Percentiles rank a stretch among this genome's conserved stretches.
These are phyloP conservation scores for Ia io DNA, from an alignment of 2,113 vertebrate species.

Conservation along the genomic window DNA sequence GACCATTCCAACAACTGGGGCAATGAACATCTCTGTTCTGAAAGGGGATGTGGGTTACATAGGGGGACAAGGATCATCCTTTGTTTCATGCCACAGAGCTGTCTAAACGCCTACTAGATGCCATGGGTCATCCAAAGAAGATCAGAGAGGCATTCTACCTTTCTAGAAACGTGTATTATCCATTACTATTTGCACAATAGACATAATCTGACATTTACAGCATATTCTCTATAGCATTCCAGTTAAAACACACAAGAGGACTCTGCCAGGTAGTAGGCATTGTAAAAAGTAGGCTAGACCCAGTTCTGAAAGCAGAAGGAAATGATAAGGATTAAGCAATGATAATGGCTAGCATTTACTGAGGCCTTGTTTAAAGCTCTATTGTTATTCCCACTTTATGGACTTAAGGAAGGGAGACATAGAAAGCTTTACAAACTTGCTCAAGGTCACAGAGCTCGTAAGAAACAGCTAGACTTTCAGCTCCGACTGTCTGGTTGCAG, in stretches of 20 bases:
- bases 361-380: neutral
- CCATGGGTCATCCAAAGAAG: neutral
- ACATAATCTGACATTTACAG: neutral
- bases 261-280: neutral
- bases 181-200: neutral
- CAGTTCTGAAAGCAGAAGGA: neutral
- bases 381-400: neutral
- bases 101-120: neutral
- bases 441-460: neutral
- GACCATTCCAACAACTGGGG: neutral
- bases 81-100: neutral
- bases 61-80: neutral
- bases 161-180: neutral
- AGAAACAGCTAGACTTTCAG: neutral
- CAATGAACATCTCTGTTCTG: neutral
- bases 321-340: neutral
- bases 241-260: neutral
- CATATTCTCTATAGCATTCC: neutral
- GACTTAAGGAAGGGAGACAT: neutral
- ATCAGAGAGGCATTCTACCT: neutral
- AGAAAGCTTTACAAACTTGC: neutral
- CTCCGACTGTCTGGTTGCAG: neutral
- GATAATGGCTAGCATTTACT: neutral
- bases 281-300: neutral
- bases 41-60: neutral